Evolutionary conservation across 2,797 vertebrate genomes (phyloP).

Genomic region (Buphagus erythrorhynchus): DNA sequence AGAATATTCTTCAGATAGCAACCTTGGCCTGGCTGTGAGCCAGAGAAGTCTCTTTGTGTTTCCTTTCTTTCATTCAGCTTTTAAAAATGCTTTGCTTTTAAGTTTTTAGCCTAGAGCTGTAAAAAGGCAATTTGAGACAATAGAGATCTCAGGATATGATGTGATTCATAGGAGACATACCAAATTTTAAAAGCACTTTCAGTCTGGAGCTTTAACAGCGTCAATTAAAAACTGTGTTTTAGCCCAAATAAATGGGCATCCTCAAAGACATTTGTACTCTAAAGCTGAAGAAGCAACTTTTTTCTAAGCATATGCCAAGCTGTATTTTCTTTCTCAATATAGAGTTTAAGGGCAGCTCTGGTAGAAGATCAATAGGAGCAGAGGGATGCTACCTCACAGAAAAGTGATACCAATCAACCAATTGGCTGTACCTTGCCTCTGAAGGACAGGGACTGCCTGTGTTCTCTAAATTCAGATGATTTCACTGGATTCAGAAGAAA

Average conservation of each 20-base stretch:
- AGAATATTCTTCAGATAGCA: slow-evolving; percentile 19
- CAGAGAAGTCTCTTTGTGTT: background rate
- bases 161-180: background rate
- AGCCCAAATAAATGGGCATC: background rate
- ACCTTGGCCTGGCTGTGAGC: background rate
- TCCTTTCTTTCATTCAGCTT: slow-evolving; percentile 5
- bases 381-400: background rate
- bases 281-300: background rate
- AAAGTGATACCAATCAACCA: background rate
- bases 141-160: background rate
- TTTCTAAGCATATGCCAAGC: background rate
- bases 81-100: slow-evolving; percentile 26
- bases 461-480: background rate
- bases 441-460: background rate
- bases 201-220: background rate
- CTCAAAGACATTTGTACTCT: background rate
- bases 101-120: slow-evolving; percentile 22
- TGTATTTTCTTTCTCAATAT: background rate
- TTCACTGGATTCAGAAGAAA: background rate
- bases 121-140: slow-evolving; percentile 28
- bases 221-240: slow-evolving; percentile 1
- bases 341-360: background rate
- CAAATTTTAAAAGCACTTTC: slow-evolving; percentile 14
- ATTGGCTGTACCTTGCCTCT: background rate
- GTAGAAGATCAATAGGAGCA: background rate